Base-by-base conservation (phyloP, 2,113 vertebrate species). In the Glaucomys volans region DNA sequence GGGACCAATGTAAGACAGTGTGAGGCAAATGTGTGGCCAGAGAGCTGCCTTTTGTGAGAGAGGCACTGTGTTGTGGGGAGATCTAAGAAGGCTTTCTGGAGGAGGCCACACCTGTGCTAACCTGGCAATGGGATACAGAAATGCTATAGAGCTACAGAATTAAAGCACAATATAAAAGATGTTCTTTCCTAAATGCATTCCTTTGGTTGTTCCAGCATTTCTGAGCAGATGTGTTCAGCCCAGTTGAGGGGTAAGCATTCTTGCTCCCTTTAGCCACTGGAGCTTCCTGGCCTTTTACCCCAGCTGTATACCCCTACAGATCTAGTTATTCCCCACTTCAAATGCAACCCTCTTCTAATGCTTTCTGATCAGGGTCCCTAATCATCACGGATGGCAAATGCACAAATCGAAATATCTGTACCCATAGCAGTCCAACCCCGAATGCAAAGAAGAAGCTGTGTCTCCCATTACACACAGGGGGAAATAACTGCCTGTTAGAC, bases 401-500 rank as follows among this genome's bases (percentile, higher is more conserved):
- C 35, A 83, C 79, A 87, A 40, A 37, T 44, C 79, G 32, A 91
- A 83, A 87, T 11, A 10, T 1, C 79, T 74, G 80, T 10, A 8
- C 26, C 11, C 47, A 6, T 24, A 20, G 83, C 42, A 9, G 74
- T 79, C 76, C 0, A 1, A 91, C 91, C 62, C 77, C 72, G 94
- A n/a, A 94, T 0, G 28, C 83, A 97, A 97, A 84, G 59, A 17
- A 40, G 79, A 87, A 89, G 90, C 57, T 9, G 54, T 83, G 67
- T 1, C 32, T 28, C 74, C 88, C 11, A n/a, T 94, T 20, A 26
- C 47, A 94, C 12, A 82, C 14, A 37, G 22, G 91, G 37, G 81
- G 59, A 0, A 0, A 62, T 88, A 0, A 0, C 83, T 20, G 8
- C 87, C 62, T 57, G 22, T 3, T 4, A 64, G 22, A 79, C 54